These are phyloP conservation scores for Gymnoscopelus braueri DNA, from an alignment of 2,797 vertebrate genomes.

Conservation along the genomic window DNA sequence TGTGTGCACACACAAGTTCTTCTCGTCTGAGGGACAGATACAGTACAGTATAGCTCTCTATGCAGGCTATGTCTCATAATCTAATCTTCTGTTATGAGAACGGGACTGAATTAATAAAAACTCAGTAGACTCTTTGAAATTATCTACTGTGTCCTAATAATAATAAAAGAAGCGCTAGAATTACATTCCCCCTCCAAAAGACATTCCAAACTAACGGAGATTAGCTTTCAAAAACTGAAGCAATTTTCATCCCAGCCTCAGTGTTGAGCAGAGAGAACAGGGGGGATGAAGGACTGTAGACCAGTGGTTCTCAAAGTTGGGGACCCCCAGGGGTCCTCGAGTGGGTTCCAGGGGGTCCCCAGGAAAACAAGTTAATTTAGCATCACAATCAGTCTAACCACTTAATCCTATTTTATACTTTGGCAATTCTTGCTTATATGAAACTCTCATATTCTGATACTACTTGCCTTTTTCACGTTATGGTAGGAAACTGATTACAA, in stretches of 20 bases:
- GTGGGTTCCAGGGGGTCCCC: too few relatives aligned
- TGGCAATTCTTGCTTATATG: too few relatives aligned
- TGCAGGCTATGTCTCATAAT: conserved; percentile 49
- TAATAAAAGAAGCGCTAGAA: not conserved
- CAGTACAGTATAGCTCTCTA: conserved; percentile 28
- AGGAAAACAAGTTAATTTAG: too few relatives aligned
- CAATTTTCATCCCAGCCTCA: not conserved
- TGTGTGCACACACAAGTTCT: conserved; percentile 61
- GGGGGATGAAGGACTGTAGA: not conserved
- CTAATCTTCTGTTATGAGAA: conserved; percentile 34
- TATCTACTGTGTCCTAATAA: not conserved
- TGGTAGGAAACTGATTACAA: too few relatives aligned
- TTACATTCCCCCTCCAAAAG: not conserved
- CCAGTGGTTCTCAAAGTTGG: too few relatives aligned
- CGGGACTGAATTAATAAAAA: conserved; percentile 22
- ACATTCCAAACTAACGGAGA: not conserved
- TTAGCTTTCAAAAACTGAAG: not conserved
- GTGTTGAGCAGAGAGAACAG: not conserved
- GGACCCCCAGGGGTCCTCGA: too few relatives aligned
- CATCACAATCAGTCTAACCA: too few relatives aligned
- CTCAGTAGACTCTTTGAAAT: conserved; percentile 17
- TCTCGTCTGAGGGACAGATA: conserved; percentile 44
- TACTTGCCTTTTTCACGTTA: too few relatives aligned
- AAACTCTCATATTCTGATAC: too few relatives aligned
- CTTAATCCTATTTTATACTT: too few relatives aligned